phyloP scores from a whole-genome alignment of 2,797 vertebrate species.

The Acrossocheilus wenchowensis region DNA sequence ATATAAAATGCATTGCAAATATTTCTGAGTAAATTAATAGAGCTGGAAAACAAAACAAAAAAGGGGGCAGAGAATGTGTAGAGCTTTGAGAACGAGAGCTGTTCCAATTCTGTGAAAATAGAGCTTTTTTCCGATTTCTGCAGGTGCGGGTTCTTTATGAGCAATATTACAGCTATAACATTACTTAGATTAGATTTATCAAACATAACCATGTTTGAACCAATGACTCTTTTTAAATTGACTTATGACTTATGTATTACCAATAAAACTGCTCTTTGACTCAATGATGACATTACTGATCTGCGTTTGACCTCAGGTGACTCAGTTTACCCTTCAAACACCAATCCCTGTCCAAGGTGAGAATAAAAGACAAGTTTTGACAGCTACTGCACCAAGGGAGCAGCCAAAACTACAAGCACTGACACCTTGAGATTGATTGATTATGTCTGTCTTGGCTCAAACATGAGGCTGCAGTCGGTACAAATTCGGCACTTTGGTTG shows the following conservation, averaged over 20 bases:
- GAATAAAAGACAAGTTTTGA: slow-evolving; percentile 56
- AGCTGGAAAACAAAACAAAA: neutral
- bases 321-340: slow-evolving; percentile 48
- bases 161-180: neutral
- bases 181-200: neutral
- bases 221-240: neutral
- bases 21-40: neutral
- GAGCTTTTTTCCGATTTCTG: neutral
- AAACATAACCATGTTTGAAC: neutral
- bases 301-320: slow-evolving; percentile 37
- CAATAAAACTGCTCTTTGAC: slow-evolving; percentile 5
- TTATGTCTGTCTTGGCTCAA: slow-evolving; percentile 59
- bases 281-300: slow-evolving; percentile 10
- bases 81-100: neutral
- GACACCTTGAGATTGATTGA: slow-evolving; percentile 64
- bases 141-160: neutral
- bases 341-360: slow-evolving; percentile 19
- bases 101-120: neutral
- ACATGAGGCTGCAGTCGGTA: slow-evolving; percentile 38
- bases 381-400: slow-evolving; percentile 52
- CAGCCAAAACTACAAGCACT: slow-evolving; percentile 57
- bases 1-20: neutral
- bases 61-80: neutral
- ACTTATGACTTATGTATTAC: neutral
- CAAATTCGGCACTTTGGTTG: slow-evolving; percentile 38